A percentile compares a stretch with the other conserved stretches of the same genome.
Conservation (phyloP, 1,140 invertebrate genomes). For the Nilaparvata lugens region DNA sequence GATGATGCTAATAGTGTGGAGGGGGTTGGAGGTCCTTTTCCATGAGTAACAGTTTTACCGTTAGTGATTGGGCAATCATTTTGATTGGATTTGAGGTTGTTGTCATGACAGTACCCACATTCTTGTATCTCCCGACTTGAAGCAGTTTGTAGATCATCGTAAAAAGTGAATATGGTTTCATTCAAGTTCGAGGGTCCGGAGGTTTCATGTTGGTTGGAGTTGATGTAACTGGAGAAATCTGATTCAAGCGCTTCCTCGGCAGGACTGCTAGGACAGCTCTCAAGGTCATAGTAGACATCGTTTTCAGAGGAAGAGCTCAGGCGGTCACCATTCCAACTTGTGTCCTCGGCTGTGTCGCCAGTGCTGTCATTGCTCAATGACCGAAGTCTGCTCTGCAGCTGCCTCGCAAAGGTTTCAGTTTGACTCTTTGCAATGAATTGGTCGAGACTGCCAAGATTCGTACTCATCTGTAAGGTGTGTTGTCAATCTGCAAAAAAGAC, state of each 20-base stretch:
- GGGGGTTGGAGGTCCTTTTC: too few species aligned
- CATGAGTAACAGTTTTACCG: too few species aligned
- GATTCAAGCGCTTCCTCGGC: slow-evolving; percentile 12
- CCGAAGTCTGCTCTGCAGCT: slow-evolving; percentile 7
- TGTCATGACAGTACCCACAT: too few species aligned
- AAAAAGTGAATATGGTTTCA: too few species aligned
- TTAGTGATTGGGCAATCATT: too few species aligned
- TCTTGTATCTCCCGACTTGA: too few species aligned
- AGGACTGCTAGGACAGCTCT: slow-evolving; percentile 2
- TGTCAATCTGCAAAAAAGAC: too few species aligned
- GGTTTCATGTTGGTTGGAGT: not conserved
- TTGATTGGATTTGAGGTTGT: too few species aligned
- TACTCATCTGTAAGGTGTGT: slow-evolving; percentile 7
- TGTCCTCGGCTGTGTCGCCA: not conserved
- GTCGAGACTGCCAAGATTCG: not conserved
- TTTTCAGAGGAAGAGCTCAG: slow-evolving; percentile 3
- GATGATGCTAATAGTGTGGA: too few species aligned
- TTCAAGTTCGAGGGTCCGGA: too few species aligned
- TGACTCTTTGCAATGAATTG: slow-evolving; percentile 7
- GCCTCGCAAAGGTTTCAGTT: slow-evolving; percentile 9
- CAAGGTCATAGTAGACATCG: slow-evolving; percentile 11
- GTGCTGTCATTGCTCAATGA: not conserved
- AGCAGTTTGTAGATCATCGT: too few species aligned
- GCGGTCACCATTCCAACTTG: not conserved
- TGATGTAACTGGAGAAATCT: not conserved